phyloP scores from a whole-genome alignment of 1,140 invertebrate genomes.

The Stegodyphus mimosarum region DNA sequence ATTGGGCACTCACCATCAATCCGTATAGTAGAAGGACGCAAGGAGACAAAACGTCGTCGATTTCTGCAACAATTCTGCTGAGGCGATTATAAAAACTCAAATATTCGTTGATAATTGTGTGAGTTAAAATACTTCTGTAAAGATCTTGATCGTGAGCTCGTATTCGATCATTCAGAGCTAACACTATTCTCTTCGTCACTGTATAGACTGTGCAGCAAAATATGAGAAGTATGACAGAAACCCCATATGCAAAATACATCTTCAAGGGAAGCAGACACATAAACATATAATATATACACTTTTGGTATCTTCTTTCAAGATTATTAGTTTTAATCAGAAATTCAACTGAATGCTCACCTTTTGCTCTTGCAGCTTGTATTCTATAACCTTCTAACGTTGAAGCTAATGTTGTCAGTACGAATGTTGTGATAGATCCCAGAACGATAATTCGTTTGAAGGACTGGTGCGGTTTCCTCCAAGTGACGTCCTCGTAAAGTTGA shows the following conservation, averaged over 20 bases:
- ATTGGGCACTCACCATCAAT: slow-evolving; percentile 49
- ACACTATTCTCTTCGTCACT: slow-evolving; percentile 3
- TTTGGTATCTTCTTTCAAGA: background rate
- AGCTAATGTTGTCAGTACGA: slow-evolving; percentile 7
- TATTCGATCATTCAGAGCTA: slow-evolving; percentile 15
- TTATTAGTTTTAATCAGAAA: slow-evolving; percentile 31
- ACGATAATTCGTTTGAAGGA: slow-evolving; percentile 22
- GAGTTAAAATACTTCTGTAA: background rate
- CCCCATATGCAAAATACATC: slow-evolving; percentile 53
- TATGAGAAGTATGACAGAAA: slow-evolving; percentile 38
- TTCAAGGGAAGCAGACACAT: slow-evolving; percentile 32
- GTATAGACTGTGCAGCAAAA: slow-evolving; percentile 36
- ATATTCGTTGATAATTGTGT: background rate
- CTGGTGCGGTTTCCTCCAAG: slow-evolving; percentile 7
- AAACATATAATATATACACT: slow-evolving; percentile 39
- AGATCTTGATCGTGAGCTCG: background rate
- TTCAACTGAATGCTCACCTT: slow-evolving; percentile 41
- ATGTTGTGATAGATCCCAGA: background rate
- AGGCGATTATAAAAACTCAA: slow-evolving; percentile 38
- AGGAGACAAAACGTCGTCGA: slow-evolving; percentile 46
- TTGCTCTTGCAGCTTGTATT: slow-evolving; percentile 18
- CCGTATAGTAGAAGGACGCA: slow-evolving; percentile 50
- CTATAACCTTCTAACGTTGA: slow-evolving; percentile 20
- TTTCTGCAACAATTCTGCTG: slow-evolving; percentile 18
- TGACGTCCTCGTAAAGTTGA: slow-evolving; percentile 25